Evolutionary conservation across 1,140 invertebrate species (phyloP).

Genomic region (Conopomorpha cramerella): DNA sequence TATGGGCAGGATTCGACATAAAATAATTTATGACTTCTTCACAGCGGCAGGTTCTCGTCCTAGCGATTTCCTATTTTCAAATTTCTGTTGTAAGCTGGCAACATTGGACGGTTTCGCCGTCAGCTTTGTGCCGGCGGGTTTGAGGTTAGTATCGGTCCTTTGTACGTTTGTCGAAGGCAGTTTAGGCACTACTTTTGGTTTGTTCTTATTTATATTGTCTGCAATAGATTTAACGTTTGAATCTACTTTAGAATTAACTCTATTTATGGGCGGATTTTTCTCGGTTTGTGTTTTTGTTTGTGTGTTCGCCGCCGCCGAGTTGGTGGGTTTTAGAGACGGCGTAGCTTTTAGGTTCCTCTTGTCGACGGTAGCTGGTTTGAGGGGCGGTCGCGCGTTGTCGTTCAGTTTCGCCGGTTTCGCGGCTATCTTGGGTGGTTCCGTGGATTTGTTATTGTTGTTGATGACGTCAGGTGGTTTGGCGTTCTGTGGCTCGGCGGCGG

Average conservation of each 20-base stretch:
- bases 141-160: constrained; percentile 39
- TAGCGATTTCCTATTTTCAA: constrained; percentile 63
- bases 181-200: constrained; percentile 46
- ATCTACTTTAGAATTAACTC: constrained; percentile 31
- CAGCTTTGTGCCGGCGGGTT: constrained; percentile 52
- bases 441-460: constrained; percentile 44
- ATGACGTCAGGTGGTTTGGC: constrained; percentile 67
- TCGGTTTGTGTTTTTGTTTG: constrained; percentile 20
- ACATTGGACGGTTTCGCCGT: constrained; percentile 69
- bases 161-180: constrained; percentile 22
- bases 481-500: constrained; percentile 36
- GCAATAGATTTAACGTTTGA: constrained; percentile 43
- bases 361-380: constrained; percentile 27
- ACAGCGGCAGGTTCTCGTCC: constrained; percentile 33
- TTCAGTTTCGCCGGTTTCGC: constrained; percentile 30
- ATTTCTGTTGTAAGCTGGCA: constrained; percentile 75
- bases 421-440: constrained; percentile 31
- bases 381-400: constrained; percentile 31
- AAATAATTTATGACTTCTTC: too few relatives aligned
- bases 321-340: constrained; percentile 24
- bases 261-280: constrained; percentile 21
- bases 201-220: constrained; percentile 43
- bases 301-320: too few relatives aligned
- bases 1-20: too few relatives aligned
- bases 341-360: constrained; percentile 24